Evolutionary conservation across 2,888 invertebrate species (phyloP).

Genomic region (Campoletis raptor): DNA sequence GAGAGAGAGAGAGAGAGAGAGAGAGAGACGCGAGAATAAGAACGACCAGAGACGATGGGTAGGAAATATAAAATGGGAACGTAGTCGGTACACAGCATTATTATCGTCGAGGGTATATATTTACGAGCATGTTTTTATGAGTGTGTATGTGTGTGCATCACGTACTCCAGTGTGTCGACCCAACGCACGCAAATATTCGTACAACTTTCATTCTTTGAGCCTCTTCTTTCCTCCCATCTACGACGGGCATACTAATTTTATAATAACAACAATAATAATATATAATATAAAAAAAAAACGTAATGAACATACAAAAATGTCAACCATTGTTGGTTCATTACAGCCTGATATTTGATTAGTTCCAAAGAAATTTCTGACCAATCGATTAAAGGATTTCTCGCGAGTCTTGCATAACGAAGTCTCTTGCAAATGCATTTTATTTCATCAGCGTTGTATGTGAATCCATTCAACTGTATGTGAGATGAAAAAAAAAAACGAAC

Average conservation of each 20-base stretch:
- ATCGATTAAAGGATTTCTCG: not conserved
- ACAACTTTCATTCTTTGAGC: slow-evolving; percentile 49
- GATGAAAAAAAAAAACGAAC: not conserved
- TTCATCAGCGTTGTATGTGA: not conserved
- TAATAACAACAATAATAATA: not conserved
- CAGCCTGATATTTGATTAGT: not conserved
- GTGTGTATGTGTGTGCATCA: not conserved
- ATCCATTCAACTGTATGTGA: not conserved
- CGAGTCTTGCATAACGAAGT: not conserved
- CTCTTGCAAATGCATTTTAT: slow-evolving; percentile 4
- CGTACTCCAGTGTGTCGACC: slow-evolving; percentile 36
- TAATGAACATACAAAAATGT: not conserved
- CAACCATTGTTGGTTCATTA: not conserved
- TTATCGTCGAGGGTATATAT: slow-evolving; percentile 50
- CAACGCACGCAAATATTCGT: slow-evolving; percentile 55
- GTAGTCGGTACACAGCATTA: slow-evolving; percentile 56
- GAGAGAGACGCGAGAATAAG: slow-evolving; percentile 11
- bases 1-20: slow-evolving; percentile 17
- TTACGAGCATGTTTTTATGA: not conserved
- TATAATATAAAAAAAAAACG: not conserved
- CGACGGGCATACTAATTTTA: not conserved
- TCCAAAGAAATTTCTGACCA: not conserved
- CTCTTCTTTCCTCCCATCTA: slow-evolving; percentile 10
- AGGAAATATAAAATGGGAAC: slow-evolving; percentile 60
- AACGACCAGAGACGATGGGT: slow-evolving; percentile 54